phyloP scores from a whole-genome alignment of 2,797 vertebrate genomes.

The Adrianichthys oophorus region DNA sequence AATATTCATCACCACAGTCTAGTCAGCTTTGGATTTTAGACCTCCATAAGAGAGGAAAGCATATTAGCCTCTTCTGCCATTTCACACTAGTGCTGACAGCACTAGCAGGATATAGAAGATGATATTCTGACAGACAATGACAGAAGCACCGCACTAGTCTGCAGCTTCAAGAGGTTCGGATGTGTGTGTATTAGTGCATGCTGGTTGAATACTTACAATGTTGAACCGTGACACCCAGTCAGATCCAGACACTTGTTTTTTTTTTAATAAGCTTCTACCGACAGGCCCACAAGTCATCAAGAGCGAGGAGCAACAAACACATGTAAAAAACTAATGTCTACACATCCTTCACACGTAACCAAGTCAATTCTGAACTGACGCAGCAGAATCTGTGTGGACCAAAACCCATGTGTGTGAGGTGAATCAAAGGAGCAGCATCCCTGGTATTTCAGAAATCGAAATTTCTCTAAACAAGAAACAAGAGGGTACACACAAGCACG shows the following conservation, averaged over 20 bases:
- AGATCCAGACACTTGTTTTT: conserved; percentile 56
- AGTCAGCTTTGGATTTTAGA: conserved; percentile 28
- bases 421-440: too few relatives aligned
- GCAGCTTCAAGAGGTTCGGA: conserved; percentile 56
- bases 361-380: too few relatives aligned
- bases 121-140: conserved; percentile 59
- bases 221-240: conserved; percentile 63
- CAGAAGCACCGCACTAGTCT: conserved; percentile 68
- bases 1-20: conserved; percentile 20
- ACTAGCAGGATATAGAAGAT: conserved; percentile 47
- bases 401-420: too few relatives aligned
- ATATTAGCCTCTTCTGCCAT: conserved; percentile 48
- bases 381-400: too few relatives aligned
- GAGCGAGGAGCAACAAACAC: conserved; percentile 30
- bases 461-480: conserved; percentile 5
- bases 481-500: conserved; percentile 12
- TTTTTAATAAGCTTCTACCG: conserved; percentile 54
- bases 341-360: background rate
- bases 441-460: background rate
- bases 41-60: conserved; percentile 22
- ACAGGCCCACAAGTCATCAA: conserved; percentile 40
- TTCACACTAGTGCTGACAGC: conserved; percentile 46
- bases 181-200: conserved; percentile 23
- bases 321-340: conserved; percentile 6
- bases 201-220: conserved; percentile 47